Percentiles rank a stretch among this genome's conserved stretches.
Conservation (phyloP, 2,797 vertebrate species). For the Halcyon leucocephala region DNA sequence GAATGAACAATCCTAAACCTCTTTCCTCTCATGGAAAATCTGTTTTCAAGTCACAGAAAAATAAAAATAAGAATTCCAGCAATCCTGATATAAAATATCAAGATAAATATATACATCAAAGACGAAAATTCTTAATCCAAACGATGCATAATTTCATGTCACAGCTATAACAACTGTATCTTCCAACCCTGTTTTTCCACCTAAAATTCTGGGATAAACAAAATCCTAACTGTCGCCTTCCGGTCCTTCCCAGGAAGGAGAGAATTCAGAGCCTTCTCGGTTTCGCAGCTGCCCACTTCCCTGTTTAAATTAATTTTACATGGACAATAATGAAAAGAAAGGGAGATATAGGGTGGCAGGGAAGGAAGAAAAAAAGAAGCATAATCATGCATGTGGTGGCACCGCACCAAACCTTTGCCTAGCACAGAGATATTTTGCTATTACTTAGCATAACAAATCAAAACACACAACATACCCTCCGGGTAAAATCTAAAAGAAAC, state of each 20-base stretch:
- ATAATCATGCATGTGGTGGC: background rate
- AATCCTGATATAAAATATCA: background rate
- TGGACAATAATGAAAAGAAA: background rate
- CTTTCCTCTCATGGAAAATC: background rate
- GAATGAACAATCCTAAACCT: background rate
- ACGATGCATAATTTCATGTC: background rate
- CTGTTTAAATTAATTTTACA: background rate
- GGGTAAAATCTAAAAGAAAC: background rate
- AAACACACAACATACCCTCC: background rate
- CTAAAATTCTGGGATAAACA: background rate
- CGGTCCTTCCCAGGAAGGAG: background rate
- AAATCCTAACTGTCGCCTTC: background rate
- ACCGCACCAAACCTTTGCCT: conserved; percentile 2
- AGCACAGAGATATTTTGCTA: background rate
- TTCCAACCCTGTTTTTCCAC: background rate
- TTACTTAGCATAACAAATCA: conserved; percentile 29
- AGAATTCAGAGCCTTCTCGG: background rate
- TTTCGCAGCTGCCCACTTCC: background rate
- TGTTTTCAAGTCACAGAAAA: background rate
- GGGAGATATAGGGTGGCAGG: background rate
- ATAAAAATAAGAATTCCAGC: background rate
- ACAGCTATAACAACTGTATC: background rate
- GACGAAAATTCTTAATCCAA: background rate
- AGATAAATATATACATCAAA: background rate
- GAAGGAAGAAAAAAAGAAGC: background rate